A percentile compares a stretch with the other conserved stretches of the same genome.
Evolutionary conservation across 2,888 invertebrate species (phyloP).

Genomic region (Pheosia gnoma): DNA sequence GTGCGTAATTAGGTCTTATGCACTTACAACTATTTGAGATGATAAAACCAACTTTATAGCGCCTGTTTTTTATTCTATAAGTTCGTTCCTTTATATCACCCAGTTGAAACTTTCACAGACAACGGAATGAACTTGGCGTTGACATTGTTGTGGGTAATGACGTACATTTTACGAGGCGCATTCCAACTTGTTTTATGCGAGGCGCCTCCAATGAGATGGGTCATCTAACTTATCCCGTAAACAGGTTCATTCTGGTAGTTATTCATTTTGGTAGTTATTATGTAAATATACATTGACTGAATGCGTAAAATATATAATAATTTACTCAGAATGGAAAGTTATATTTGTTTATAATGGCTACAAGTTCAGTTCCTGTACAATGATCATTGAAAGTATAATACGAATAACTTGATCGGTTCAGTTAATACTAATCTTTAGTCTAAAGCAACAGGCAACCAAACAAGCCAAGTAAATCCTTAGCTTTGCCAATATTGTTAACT

Average conservation of each 20-base stretch:
- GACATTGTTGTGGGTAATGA: conserved; percentile 49
- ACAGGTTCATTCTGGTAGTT: conserved; percentile 34
- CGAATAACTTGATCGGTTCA: neutral
- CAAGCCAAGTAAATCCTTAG: neutral
- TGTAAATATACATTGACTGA: no score
- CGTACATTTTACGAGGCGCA: conserved; percentile 43
- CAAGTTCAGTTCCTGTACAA: neutral
- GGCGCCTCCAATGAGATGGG: conserved; percentile 43
- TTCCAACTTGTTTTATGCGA: conserved; percentile 21
- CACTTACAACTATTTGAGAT: no score
- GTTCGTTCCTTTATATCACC: neutral
- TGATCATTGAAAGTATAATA: neutral
- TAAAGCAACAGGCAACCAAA: neutral
- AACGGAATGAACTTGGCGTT: conserved; percentile 12
- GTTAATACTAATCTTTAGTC: neutral
- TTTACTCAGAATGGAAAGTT: no score
- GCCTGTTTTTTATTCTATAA: neutral
- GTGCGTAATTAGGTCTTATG: no score
- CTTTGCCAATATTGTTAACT: neutral
- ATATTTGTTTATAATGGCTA: no score
- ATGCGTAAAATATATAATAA: no score
- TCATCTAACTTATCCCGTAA: conserved; percentile 64
- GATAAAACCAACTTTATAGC: neutral
- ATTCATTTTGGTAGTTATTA: no score
- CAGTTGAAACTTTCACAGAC: conserved; percentile 1